Evolutionary conservation across 1,140 invertebrate species (phyloP).

Genomic region (Diachasma alloeum): DNA sequence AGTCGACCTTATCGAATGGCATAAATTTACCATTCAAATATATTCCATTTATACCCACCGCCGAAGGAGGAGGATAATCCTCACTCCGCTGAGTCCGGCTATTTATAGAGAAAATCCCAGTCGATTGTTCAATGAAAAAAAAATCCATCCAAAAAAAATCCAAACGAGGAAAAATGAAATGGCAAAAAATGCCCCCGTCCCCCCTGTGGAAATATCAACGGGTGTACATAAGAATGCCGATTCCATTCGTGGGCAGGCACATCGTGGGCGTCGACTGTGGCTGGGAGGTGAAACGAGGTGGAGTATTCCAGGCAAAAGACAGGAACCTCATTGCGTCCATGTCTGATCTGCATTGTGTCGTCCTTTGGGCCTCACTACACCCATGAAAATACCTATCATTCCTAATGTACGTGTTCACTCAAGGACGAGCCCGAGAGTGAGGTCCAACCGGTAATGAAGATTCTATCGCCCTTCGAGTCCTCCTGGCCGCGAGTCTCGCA

Average conservation of each 20-base stretch:
- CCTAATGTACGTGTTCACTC: neutral
- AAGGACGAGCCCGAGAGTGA: neutral
- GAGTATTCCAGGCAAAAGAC: neutral
- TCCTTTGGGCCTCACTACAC: neutral
- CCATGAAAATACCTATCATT: neutral
- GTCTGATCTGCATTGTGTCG: neutral
- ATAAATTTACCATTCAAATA: neutral
- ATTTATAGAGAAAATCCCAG: constrained; percentile 8
- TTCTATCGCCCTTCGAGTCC: constrained; percentile 1
- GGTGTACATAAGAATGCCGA: neutral
- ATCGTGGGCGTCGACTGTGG: neutral
- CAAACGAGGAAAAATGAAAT: neutral
- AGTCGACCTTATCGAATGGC: neutral
- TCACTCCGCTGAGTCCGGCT: neutral
- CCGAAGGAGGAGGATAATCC: neutral
- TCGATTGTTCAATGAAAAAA: neutral
- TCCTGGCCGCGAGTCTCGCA: neutral
- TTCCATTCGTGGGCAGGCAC: neutral
- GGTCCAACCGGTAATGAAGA: constrained; percentile 7
- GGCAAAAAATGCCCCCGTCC: neutral
- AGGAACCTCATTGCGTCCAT: neutral
- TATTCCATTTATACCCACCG: neutral
- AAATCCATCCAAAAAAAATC: neutral
- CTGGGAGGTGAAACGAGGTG: constrained; percentile 2
- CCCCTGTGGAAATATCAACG: neutral